Conservation (phyloP, 2,797 vertebrate genomes). For the Sardinella longiceps region DNA sequence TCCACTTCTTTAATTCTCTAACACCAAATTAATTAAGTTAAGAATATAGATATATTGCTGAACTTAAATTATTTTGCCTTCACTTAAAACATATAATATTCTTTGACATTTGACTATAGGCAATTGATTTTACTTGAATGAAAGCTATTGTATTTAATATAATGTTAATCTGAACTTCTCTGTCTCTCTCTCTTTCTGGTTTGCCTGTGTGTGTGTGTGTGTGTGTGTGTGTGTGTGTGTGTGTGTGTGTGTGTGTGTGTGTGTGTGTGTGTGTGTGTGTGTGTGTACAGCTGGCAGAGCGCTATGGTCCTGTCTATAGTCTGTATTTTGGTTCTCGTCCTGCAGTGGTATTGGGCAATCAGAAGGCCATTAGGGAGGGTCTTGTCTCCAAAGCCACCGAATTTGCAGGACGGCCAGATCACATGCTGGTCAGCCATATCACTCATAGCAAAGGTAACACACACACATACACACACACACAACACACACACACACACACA, state of each 20-base stretch:
- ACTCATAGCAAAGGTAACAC: neutral
- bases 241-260: too few relatives aligned
- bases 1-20: too few relatives aligned
- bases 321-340: slow-evolving; percentile 2
- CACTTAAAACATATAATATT: too few relatives aligned
- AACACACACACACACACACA: slow-evolving; percentile 2
- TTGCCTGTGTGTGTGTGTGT: neutral
- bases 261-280: neutral
- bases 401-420: neutral
- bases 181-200: neutral
- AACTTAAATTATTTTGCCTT: too few relatives aligned
- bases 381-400: neutral
- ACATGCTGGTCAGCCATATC: neutral
- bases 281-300: neutral
- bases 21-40: too few relatives aligned
- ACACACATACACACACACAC: too few relatives aligned
- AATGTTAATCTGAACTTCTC: too few relatives aligned
- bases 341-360: neutral
- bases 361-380: neutral
- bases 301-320: neutral
- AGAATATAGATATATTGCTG: too few relatives aligned
- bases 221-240: too few relatives aligned
- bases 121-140: too few relatives aligned
- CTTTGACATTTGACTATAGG: too few relatives aligned
- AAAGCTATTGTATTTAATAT: too few relatives aligned